Conservation (phyloP, 2,113 vertebrate species). For the Pachycephala philippinensis region DNA sequence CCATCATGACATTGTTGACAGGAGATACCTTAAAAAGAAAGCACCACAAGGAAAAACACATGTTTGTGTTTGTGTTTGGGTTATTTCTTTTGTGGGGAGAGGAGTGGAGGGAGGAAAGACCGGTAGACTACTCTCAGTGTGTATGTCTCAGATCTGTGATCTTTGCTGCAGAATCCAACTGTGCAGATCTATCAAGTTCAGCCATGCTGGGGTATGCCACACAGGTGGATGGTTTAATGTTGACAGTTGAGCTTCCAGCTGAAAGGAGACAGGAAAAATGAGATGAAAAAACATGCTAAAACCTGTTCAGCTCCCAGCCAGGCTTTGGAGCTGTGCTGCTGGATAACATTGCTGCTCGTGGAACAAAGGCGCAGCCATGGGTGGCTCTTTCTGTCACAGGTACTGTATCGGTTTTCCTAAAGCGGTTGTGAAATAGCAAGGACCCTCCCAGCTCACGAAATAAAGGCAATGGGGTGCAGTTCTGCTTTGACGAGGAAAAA, state of each 20-base stretch:
- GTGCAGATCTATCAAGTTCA: slow-evolving; percentile 62
- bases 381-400: not conserved
- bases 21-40: slow-evolving; percentile 39
- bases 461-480: not conserved
- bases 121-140: slow-evolving; percentile 11
- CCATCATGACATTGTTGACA: not conserved
- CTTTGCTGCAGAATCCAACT: slow-evolving; percentile 56
- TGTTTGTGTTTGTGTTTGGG: not conserved
- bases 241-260: slow-evolving; percentile 56
- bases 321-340: not conserved
- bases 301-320: slow-evolving; percentile 29
- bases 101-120: not conserved
- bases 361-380: not conserved
- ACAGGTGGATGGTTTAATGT: slow-evolving; percentile 69
- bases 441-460: not conserved
- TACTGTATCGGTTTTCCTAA: not conserved
- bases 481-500: not conserved
- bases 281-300: slow-evolving; percentile 52
- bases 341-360: not conserved
- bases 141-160: not conserved
- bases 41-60: slow-evolving; percentile 8
- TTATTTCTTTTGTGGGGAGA: not conserved
- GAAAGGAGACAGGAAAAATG: slow-evolving; percentile 53
- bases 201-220: slow-evolving; percentile 63
- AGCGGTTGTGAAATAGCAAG: not conserved